phyloP scores from a whole-genome alignment of 2,797 vertebrate genomes.

The Sphaeramia orbicularis region DNA sequence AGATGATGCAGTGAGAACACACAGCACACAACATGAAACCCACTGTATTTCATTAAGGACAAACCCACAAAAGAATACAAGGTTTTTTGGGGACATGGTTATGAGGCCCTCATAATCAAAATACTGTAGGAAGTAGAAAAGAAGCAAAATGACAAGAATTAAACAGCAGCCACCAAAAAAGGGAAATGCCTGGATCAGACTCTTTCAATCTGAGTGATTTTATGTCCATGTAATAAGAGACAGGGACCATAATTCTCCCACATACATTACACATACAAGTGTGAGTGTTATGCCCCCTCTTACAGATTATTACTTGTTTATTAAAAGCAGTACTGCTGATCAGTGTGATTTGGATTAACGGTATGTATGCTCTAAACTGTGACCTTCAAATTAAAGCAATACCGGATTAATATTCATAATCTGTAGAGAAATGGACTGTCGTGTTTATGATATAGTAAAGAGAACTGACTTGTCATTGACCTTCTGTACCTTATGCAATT shows the following conservation, averaged over 20 bases:
- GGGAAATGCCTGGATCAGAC: slow-evolving; percentile 55
- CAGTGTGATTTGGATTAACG: no score
- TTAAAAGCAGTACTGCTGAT: neutral
- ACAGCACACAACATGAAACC: slow-evolving; percentile 11
- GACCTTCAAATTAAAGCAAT: no score
- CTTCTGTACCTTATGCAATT: slow-evolving; percentile 43
- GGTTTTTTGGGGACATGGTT: slow-evolving; percentile 32
- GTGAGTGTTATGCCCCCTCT: slow-evolving; percentile 55
- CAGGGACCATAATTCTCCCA: slow-evolving; percentile 68
- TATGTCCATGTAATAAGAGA: slow-evolving; percentile 69
- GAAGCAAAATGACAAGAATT: slow-evolving; percentile 38
- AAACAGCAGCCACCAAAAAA: slow-evolving; percentile 38
- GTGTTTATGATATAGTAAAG: neutral
- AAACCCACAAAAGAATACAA: slow-evolving; percentile 19
- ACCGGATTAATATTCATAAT: no score
- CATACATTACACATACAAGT: slow-evolving; percentile 69
- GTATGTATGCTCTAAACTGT: no score
- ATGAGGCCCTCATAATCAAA: slow-evolving; percentile 42
- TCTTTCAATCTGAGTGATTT: slow-evolving; percentile 61
- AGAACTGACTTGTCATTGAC: neutral
- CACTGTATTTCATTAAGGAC: slow-evolving; percentile 23
- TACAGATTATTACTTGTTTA: neutral
- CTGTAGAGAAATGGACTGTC: neutral
- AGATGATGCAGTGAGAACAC: slow-evolving; percentile 82
- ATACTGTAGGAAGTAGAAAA: slow-evolving; percentile 9